Conservation (phyloP, 2,797 vertebrate genomes). For the Trachops cirrhosus region DNA sequence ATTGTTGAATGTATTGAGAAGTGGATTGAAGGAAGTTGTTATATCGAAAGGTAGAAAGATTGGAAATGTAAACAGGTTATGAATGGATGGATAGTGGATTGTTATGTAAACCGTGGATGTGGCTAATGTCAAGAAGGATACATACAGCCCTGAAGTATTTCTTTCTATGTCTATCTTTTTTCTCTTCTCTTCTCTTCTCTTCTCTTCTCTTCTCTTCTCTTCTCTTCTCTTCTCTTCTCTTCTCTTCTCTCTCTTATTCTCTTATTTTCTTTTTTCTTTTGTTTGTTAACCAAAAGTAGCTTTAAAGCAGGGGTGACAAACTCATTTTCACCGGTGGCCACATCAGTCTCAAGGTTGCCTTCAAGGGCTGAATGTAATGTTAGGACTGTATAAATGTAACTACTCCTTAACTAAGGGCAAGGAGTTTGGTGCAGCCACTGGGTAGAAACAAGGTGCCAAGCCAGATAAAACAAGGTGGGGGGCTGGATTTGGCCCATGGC, state of each 20-base stretch:
- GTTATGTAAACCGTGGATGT: not conserved
- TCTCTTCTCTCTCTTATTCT: too few species aligned
- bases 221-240: accelerated
- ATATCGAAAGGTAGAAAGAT: not conserved
- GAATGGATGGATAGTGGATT: not conserved
- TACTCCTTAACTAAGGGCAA: too few species aligned
- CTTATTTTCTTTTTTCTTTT: accelerated
- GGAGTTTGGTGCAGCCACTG: too few species aligned
- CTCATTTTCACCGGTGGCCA: too few species aligned
- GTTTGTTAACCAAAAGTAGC: not conserved
- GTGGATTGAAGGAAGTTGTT: not conserved
- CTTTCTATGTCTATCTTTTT: not conserved
- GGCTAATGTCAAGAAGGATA: not conserved
- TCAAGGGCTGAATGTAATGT: too few species aligned
- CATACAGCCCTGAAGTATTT: not conserved
- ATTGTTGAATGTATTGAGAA: not conserved
- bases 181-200: too few species aligned
- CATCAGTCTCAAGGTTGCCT: too few species aligned
- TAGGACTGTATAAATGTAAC: too few species aligned
- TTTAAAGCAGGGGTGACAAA: not conserved
- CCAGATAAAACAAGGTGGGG: too few species aligned
- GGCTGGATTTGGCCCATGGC: too few species aligned
- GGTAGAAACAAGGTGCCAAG: too few species aligned
- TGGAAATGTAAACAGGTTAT: not conserved
- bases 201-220: too few species aligned